These are phyloP conservation scores for Reinhardtius hippoglossoides DNA, from an alignment of 2,113 vertebrate species.

Conservation along the genomic window DNA sequence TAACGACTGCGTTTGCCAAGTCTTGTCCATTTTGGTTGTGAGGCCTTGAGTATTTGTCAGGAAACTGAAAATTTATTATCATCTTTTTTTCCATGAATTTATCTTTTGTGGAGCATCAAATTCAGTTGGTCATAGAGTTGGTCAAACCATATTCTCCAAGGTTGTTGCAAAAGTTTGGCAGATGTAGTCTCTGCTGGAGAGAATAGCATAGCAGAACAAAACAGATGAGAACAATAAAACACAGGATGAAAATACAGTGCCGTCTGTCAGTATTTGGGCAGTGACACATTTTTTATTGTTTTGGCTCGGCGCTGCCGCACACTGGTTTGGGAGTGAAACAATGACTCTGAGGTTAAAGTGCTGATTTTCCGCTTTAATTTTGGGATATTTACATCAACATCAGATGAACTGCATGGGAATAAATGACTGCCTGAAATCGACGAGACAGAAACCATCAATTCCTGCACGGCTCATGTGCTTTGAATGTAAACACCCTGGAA, in stretches of 20 bases:
- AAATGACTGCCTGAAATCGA: background rate
- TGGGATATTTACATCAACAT: slow-evolving; percentile 18
- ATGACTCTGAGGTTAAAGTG: slow-evolving; percentile 26
- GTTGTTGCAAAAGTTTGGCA: slow-evolving; percentile 60
- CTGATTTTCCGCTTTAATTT: slow-evolving; percentile 23
- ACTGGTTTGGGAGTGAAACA: slow-evolving; percentile 27
- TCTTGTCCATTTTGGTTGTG: slow-evolving; percentile 20
- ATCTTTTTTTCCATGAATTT: slow-evolving; percentile 51
- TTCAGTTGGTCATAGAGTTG: slow-evolving; percentile 42
- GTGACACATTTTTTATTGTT: slow-evolving; percentile 35
- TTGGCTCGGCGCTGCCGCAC: slow-evolving; percentile 3
- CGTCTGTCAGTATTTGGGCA: slow-evolving; percentile 20
- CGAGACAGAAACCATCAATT: background rate
- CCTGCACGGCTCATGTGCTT: background rate
- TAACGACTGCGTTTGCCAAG: background rate
- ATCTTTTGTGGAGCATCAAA: slow-evolving; percentile 58
- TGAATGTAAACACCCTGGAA: slow-evolving; percentile 3
- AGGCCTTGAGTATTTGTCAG: slow-evolving; percentile 47
- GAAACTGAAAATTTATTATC: slow-evolving; percentile 33
- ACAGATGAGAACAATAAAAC: slow-evolving; percentile 65
- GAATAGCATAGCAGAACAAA: slow-evolving; percentile 47
- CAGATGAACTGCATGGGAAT: background rate
- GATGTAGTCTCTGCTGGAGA: slow-evolving; percentile 41
- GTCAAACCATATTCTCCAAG: slow-evolving; percentile 49
- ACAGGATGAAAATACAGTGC: slow-evolving; percentile 40